phyloP scores from a whole-genome alignment of 2,113 vertebrate genomes.

The Zosterops hypoxanthus region DNA sequence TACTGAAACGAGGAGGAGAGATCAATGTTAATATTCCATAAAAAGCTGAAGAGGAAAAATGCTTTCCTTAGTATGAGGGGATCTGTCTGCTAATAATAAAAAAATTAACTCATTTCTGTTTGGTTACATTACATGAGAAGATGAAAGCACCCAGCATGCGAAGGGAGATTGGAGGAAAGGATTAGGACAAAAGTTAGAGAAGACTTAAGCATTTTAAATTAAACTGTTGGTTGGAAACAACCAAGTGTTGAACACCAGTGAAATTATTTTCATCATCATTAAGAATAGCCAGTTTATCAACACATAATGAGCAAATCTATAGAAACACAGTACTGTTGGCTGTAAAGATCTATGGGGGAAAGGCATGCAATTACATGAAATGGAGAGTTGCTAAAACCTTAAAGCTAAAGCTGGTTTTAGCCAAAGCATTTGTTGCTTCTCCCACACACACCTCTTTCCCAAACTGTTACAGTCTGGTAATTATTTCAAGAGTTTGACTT shows the following conservation, averaged over 20 bases:
- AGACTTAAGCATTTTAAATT: conserved; percentile 30
- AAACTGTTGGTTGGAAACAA: conserved; percentile 23
- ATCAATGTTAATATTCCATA: conserved; percentile 46
- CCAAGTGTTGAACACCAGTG: neutral
- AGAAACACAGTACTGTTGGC: neutral
- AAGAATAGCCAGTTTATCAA: conserved; percentile 16
- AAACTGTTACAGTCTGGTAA: conserved; percentile 21
- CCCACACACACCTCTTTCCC: neutral
- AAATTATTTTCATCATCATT: conserved; percentile 27
- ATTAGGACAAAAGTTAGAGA: neutral
- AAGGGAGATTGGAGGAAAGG: neutral
- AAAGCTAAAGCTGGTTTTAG: neutral
- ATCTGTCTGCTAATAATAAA: neutral
- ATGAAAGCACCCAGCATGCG: neutral
- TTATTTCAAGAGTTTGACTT: conserved; percentile 63
- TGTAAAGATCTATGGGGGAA: neutral
- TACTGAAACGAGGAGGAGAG: conserved; percentile 56
- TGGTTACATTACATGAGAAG: neutral
- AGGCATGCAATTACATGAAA: conserved; percentile 8
- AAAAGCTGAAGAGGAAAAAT: conserved; percentile 35
- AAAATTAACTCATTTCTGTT: neutral
- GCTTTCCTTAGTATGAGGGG: neutral
- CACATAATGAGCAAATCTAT: neutral
- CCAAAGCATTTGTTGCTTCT: neutral
- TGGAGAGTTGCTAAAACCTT: neutral